Conservation (phyloP, 2,113 vertebrate genomes). For the Apteryx mantelli region DNA sequence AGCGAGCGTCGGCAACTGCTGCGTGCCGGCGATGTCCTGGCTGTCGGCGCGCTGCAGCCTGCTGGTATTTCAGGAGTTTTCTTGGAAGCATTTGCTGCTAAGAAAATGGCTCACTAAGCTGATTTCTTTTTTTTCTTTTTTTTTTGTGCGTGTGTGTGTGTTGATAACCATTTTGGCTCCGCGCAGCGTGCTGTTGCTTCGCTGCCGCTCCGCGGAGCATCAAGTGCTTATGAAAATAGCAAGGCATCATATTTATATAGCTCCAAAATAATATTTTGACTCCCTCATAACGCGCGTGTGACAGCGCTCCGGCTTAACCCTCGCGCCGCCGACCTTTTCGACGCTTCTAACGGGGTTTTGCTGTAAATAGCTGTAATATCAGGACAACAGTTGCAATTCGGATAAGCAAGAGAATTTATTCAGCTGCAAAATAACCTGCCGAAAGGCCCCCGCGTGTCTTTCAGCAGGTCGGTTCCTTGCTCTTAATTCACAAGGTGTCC, state of each 20-base stretch:
- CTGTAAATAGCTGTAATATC: not conserved
- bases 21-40: too few species aligned
- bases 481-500: too few species aligned
- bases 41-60: too few species aligned
- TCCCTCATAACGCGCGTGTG: too few species aligned
- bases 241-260: not conserved
- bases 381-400: fast-evolving
- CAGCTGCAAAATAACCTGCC: too few species aligned
- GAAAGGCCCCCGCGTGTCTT: too few species aligned
- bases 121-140: not conserved
- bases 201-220: not conserved
- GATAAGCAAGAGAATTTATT: not conserved
- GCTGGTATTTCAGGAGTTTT: too few species aligned
- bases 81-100: not conserved
- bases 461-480: too few species aligned
- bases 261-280: not conserved
- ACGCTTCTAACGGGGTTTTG: not conserved
- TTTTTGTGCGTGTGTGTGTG: too few species aligned
- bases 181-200: not conserved
- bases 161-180: fast-evolving
- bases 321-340: fast-evolving
- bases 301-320: not conserved
- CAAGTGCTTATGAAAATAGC: not conserved
- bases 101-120: not conserved
- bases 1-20: not conserved